Evolutionary conservation across 2,888 invertebrate genomes (phyloP).

Genomic region (Camponotus fellah): DNA sequence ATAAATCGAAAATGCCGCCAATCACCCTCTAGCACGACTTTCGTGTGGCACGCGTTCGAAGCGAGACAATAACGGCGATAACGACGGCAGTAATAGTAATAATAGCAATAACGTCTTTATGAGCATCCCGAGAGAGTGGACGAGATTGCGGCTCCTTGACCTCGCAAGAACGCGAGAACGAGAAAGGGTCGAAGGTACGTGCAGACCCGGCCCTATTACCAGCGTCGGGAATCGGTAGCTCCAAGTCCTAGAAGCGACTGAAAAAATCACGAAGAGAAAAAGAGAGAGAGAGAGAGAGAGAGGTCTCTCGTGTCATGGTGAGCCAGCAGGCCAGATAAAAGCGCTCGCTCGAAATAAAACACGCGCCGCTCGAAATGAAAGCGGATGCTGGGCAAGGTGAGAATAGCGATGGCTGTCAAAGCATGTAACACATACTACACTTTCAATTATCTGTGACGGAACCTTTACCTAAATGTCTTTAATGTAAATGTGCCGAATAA

Average conservation of each 20-base stretch:
- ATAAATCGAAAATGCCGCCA: slow-evolving; percentile 61
- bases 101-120: slow-evolving; percentile 78
- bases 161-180: slow-evolving; percentile 39
- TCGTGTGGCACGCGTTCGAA: slow-evolving; percentile 63
- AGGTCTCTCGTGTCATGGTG: slow-evolving; percentile 60
- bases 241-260: slow-evolving; percentile 34
- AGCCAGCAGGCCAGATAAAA: slow-evolving; percentile 64
- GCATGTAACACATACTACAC: slow-evolving; percentile 33
- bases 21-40: slow-evolving; percentile 61
- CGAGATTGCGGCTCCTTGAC: slow-evolving; percentile 66
- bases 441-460: slow-evolving; percentile 32
- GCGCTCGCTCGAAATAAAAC: slow-evolving; percentile 68
- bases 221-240: slow-evolving; percentile 66
- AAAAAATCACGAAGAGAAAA: slow-evolving; percentile 58
- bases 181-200: slow-evolving; percentile 42
- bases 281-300: slow-evolving; percentile 25
- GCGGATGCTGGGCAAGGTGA: slow-evolving; percentile 27
- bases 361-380: slow-evolving; percentile 56
- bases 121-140: slow-evolving; percentile 58
- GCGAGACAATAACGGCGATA: slow-evolving; percentile 73
- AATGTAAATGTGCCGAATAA: not conserved
- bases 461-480: slow-evolving; percentile 21
- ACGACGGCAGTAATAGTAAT: slow-evolving; percentile 75
- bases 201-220: slow-evolving; percentile 54
- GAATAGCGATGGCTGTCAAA: slow-evolving; percentile 48